Evolutionary conservation across 1,140 invertebrate species (phyloP).

Genomic region (Venustaconcha ellipsiformis): DNA sequence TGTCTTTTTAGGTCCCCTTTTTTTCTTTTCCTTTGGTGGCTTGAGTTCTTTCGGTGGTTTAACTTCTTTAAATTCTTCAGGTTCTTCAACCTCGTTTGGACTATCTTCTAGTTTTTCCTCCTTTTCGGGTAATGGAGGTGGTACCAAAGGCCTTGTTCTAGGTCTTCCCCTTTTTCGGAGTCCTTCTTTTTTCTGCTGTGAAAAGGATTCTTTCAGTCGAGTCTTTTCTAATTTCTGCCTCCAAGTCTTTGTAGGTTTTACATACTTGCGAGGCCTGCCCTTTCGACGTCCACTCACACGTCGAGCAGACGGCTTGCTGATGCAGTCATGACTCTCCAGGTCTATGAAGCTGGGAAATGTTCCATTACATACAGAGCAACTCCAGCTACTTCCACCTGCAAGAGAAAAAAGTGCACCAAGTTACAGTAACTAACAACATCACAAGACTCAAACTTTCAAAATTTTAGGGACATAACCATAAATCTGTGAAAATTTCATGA

Average conservation of each 20-base stretch:
- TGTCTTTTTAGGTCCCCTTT: slow-evolving; percentile 30
- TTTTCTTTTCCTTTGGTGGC: slow-evolving; percentile 24
- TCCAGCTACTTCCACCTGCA: too few relatives aligned
- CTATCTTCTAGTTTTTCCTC: slow-evolving; percentile 14
- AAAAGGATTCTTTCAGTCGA: slow-evolving; percentile 29
- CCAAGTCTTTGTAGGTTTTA: slow-evolving; percentile 51
- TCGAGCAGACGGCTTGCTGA: slow-evolving; percentile 25
- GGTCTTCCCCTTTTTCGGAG: slow-evolving; percentile 8
- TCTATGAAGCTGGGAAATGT: slow-evolving; percentile 35
- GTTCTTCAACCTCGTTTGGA: slow-evolving; percentile 11
- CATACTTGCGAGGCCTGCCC: slow-evolving; percentile 46
- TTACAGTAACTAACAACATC: too few relatives aligned
- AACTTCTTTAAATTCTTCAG: slow-evolving; percentile 15
- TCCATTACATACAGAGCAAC: slow-evolving; percentile 28
- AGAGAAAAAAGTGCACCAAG: too few relatives aligned
- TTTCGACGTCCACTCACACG: slow-evolving; percentile 38
- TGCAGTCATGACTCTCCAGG: slow-evolving; percentile 42
- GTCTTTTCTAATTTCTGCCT: slow-evolving; percentile 45
- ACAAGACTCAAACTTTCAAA: too few relatives aligned
- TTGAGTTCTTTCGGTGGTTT: slow-evolving; percentile 17
- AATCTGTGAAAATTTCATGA: too few relatives aligned
- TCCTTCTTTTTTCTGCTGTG: slow-evolving; percentile 6
- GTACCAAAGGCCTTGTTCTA: slow-evolving; percentile 1
- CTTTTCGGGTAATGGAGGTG: slow-evolving; percentile 2
- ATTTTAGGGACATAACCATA: too few relatives aligned